phyloP scores from a whole-genome alignment of 2,797 vertebrate species.

The Phrynocephalus forsythii region DNA sequence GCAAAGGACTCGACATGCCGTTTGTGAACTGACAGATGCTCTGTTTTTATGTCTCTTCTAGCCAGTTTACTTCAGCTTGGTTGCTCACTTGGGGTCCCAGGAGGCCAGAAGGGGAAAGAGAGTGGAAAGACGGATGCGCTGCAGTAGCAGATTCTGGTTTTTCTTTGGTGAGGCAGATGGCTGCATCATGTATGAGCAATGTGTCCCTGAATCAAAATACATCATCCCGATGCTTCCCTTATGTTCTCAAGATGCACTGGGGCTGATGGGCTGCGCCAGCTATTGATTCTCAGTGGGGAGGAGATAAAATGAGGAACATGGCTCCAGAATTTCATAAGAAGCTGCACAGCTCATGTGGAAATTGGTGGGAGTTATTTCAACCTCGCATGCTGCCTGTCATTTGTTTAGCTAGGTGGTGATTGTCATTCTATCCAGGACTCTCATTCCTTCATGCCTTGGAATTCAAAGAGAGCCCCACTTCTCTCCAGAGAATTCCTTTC shows the following conservation, averaged over 20 bases:
- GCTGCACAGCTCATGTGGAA: background rate
- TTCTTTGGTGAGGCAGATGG: slow-evolving; percentile 12
- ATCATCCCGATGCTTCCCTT: background rate
- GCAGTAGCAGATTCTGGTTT: background rate
- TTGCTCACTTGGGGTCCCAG: slow-evolving; percentile 2
- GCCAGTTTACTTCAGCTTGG: slow-evolving; percentile 17
- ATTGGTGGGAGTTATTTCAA: no score
- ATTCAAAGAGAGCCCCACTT: no score
- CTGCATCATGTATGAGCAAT: background rate
- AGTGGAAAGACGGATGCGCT: background rate
- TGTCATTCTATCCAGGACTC: no score
- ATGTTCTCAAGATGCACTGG: background rate
- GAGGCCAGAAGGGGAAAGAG: background rate
- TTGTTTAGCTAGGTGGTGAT: no score
- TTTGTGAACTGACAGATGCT: slow-evolving; percentile 49
- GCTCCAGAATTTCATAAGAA: background rate
- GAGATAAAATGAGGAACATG: slow-evolving; percentile 14
- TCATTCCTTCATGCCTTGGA: no score
- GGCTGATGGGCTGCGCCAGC: background rate
- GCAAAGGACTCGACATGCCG: background rate
- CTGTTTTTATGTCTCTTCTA: slow-evolving; percentile 39
- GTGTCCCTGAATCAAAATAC: background rate
- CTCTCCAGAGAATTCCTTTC: no score
- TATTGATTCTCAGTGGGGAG: slow-evolving; percentile 31
- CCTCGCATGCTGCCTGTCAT: no score